phyloP scores from a whole-genome alignment of 2,797 vertebrate genomes.

The Darevskia nairensis region DNA sequence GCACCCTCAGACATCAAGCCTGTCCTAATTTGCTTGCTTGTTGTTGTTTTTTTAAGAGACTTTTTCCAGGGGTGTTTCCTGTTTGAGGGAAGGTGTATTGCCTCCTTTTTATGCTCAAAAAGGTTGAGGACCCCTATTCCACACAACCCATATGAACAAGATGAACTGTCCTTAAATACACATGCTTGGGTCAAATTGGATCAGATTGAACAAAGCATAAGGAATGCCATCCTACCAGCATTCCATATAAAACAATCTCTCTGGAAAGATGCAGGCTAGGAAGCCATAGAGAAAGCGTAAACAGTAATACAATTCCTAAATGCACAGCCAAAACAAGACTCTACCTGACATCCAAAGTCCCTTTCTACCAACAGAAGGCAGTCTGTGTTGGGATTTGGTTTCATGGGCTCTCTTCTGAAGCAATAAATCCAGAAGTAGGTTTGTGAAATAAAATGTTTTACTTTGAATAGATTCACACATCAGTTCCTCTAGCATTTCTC shows the following conservation, averaged over 20 bases:
- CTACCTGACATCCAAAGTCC: background rate
- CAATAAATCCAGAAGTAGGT: background rate
- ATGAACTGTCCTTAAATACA: background rate
- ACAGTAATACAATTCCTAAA: background rate
- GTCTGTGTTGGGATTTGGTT: background rate
- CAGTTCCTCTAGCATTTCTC: background rate
- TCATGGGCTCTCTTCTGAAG: background rate
- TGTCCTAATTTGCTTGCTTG: no score
- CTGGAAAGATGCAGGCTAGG: background rate
- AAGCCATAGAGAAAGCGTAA: background rate
- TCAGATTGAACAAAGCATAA: background rate
- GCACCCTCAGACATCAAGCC: no score
- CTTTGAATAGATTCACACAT: background rate
- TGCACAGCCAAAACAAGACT: background rate
- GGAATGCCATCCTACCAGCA: constrained; percentile 11
- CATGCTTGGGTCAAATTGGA: background rate
- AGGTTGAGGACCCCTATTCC: background rate
- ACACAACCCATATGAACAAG: background rate
- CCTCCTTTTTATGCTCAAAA: no score
- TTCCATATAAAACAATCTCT: background rate
- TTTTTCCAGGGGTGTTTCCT: no score
- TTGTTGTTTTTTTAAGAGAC: no score
- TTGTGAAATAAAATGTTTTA: background rate
- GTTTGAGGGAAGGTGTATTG: no score
- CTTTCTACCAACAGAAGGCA: background rate